Base-by-base conservation (phyloP, 1,140 invertebrate genomes). In the Rhizoglyphus robini region DNA sequence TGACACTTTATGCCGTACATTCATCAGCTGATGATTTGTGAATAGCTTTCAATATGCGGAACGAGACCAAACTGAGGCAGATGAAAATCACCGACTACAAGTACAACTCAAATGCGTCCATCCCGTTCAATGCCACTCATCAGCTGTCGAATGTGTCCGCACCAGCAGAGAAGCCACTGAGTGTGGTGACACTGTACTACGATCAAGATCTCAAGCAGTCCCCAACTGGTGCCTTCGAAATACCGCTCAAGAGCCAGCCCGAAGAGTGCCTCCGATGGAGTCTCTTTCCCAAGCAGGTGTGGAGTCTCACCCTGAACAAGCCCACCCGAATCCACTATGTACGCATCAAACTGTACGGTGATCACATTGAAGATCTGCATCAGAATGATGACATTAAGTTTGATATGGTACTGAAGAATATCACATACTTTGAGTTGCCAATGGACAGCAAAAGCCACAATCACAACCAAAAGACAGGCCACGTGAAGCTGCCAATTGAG, bases 291-390 rank as follows among this genome's bases (percentile, higher is more conserved):
- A 20, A 60, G 15, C 58, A 60, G 29, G 58, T 60, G n/a, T 60
- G 58, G 58, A 2, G 18, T 11, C 3, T 60, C 2, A 60, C 15
- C 11, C 29, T 60, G 27, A 27, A 34, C 27, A 46, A n/a, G n/a
- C 15, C 15, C 23, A 46, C 58, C 2, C 58, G 15, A 27, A 29
- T 60, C 29, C 58, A 60, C 29, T 60, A 60, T 46, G 58, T 60
- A n/a, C 58, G 58, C 1, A 29, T 60, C 15, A 60, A 60, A 46
- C 27, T 60, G 29, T 38, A 60, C 29, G 58, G 58, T 46, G 58
- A 60, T 46, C 32, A 60, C 11, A 60, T 60, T 46, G 58, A 60
- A 46, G 58, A 60, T 46, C 58, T 60, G 13, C 29, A 60, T 27
- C 27, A 23, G 15, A 60, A 46, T 15, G 30, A 46, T 46, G 58